Conservation (phyloP, 2,797 vertebrate species). For the Pseudochirops cupreus region DNA sequence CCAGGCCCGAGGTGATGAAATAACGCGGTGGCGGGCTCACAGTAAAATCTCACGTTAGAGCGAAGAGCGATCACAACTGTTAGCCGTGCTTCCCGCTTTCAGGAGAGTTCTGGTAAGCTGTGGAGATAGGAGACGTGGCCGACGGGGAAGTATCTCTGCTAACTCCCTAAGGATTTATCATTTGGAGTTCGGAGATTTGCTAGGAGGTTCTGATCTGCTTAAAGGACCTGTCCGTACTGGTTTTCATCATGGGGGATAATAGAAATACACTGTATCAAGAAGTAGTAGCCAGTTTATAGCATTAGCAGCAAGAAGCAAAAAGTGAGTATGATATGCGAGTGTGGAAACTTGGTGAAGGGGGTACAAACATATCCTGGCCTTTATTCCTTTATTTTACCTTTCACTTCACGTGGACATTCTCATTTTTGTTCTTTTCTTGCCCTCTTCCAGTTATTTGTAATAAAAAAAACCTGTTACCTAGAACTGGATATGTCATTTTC, state of each 20-base stretch:
- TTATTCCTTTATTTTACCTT: not conserved
- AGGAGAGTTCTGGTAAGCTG: not conserved
- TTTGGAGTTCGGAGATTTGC: not conserved
- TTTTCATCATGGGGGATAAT: not conserved
- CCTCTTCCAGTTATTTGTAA: not conserved
- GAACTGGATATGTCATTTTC: not conserved
- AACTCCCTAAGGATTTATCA: not conserved
- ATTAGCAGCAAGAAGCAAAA: not conserved
- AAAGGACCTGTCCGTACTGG: not conserved
- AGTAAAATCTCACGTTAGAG: not conserved
- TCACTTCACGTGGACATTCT: not conserved
- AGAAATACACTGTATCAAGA: not conserved
- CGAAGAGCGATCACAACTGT: not conserved
- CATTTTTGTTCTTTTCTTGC: not conserved
- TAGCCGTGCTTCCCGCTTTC: not conserved
- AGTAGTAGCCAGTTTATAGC: not conserved
- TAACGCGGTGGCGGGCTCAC: not conserved
- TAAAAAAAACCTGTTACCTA: not conserved
- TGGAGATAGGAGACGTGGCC: not conserved
- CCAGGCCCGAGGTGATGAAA: not conserved
- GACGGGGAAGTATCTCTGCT: not conserved
- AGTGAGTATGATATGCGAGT: not conserved
- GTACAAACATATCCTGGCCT: not conserved
- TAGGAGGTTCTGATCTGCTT: not conserved
- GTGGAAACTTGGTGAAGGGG: not conserved